These are phyloP conservation scores for Nysson spinosus DNA, from an alignment of 2,888 invertebrate genomes.

Conservation along the genomic window DNA sequence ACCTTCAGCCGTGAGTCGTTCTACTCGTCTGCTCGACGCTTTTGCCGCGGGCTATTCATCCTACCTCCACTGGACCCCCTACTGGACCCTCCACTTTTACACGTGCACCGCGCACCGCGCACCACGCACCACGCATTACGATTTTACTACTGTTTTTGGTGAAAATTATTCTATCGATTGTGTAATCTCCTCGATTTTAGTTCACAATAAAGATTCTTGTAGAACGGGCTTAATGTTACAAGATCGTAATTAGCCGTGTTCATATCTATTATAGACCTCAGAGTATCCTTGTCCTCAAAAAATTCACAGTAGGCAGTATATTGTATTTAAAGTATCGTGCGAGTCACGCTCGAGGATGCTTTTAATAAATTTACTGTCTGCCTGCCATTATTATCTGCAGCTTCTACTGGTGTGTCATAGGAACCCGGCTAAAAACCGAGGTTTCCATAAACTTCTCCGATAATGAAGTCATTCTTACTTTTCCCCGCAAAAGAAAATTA, in stretches of 20 bases:
- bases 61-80: not conserved
- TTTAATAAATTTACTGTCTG: conserved; percentile 31
- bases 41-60: conserved; percentile 1
- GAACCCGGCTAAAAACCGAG: no score
- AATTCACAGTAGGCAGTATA: not conserved
- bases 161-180: no score
- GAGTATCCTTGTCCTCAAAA: not conserved
- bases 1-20: conserved; percentile 23
- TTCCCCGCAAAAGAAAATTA: no score
- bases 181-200: no score
- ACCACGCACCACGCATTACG: no score
- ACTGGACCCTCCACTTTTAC: not conserved
- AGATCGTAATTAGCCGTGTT: no score
- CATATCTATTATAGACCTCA: not conserved
- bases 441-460: not conserved
- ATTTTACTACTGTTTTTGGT: no score
- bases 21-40: conserved; percentile 9
- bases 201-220: no score
- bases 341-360: conserved; percentile 5
- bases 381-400: conserved; percentile 13
- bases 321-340: conserved; percentile 2
- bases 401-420: not conserved
- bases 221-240: no score
- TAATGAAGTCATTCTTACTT: no score
- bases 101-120: no score